A percentile compares a stretch with the other conserved stretches of the same genome.
Conservation (phyloP, 2,113 vertebrate genomes). For the Carollia perspicillata region DNA sequence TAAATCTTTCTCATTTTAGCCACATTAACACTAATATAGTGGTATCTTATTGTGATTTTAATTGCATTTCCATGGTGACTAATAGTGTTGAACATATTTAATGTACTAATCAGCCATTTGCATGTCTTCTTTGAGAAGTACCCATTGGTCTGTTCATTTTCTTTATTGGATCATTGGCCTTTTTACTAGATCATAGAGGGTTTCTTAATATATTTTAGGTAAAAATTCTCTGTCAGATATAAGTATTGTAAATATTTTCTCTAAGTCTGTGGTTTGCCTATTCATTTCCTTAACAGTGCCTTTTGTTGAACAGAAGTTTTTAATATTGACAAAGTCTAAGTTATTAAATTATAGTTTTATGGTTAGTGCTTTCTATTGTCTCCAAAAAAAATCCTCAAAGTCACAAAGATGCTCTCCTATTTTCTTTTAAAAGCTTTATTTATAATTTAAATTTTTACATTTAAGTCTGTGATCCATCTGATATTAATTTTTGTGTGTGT, state of each 20-base stretch:
- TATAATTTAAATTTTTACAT: background rate
- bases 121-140: background rate
- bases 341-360: background rate
- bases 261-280: too few relatives aligned
- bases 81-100: background rate
- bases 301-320: background rate
- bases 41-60: background rate
- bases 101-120: background rate
- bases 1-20: background rate
- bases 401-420: background rate
- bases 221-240: background rate
- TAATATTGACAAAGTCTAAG: background rate
- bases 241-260: background rate
- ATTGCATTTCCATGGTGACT: background rate
- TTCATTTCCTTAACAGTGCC: too few relatives aligned
- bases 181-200: background rate
- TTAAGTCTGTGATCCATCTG: background rate
- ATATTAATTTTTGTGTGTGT: background rate
- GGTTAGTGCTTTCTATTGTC: background rate
- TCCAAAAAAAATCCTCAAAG: background rate
- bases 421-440: background rate
- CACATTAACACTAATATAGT: background rate
- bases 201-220: background rate
- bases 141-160: background rate
- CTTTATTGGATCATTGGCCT: background rate